Evolutionary conservation across 2,797 vertebrate genomes (phyloP).

Genomic region (Odontamblyopus rebecca): DNA sequence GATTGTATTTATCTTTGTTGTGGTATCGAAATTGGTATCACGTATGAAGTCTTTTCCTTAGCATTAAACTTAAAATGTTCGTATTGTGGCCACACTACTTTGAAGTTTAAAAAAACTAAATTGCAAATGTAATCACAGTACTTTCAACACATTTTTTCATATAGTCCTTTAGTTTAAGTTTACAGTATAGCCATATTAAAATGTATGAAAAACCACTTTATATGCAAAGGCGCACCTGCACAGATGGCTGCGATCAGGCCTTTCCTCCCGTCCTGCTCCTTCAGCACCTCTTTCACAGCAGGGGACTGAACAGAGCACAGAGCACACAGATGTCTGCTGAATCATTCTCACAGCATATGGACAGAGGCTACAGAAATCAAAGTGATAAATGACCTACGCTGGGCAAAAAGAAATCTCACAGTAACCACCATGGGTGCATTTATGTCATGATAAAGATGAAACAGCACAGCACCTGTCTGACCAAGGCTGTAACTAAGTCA

Average conservation of each 20-base stretch:
- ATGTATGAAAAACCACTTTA: background rate
- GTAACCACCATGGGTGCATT: background rate
- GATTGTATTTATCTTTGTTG: too few relatives aligned
- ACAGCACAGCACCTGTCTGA: background rate
- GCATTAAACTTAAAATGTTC: too few relatives aligned
- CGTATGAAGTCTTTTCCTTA: too few relatives aligned
- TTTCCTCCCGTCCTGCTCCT: slow-evolving; percentile 90
- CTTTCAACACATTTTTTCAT: background rate
- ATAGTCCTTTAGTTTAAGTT: background rate
- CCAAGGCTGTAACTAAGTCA: background rate
- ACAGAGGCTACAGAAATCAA: slow-evolving; percentile 3
- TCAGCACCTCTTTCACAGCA: slow-evolving; percentile 89
- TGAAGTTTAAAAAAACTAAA: too few relatives aligned
- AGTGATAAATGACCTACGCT: background rate
- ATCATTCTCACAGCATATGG: slow-evolving; percentile 28
- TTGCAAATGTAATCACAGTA: too few relatives aligned
- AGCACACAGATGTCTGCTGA: slow-evolving; percentile 49
- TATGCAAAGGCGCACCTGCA: slow-evolving; percentile 82
- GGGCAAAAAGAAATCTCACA: background rate
- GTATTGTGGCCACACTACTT: too few relatives aligned
- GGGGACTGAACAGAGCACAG: slow-evolving; percentile 78
- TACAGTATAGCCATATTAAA: background rate
- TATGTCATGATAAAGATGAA: background rate
- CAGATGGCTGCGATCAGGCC: slow-evolving; percentile 97
- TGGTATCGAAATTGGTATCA: too few relatives aligned